Evolutionary conservation across 2,888 invertebrate species (phyloP).

Genomic region (Quadriops clusia): DNA sequence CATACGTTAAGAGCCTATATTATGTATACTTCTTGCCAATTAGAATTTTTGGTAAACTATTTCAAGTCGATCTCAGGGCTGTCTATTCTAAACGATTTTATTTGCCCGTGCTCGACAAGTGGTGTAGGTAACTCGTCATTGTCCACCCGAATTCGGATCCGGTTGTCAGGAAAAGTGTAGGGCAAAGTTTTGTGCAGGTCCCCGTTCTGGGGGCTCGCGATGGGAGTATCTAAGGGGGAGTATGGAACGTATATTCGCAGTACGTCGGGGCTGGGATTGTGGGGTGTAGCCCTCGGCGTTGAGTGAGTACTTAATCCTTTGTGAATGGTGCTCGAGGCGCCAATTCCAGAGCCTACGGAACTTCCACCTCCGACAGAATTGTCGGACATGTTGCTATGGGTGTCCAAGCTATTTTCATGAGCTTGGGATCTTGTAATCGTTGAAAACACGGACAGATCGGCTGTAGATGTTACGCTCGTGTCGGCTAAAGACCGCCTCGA

Average conservation of each 20-base stretch:
- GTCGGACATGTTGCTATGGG: slow-evolving; percentile 64
- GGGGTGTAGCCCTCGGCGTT: slow-evolving; percentile 56
- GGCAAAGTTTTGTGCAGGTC: slow-evolving; percentile 35
- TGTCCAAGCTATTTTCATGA: slow-evolving; percentile 62
- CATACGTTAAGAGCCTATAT: no score
- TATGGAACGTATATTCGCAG: slow-evolving; percentile 72
- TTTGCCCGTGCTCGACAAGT: slow-evolving; percentile 48
- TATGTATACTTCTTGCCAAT: no score
- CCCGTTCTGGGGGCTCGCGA: slow-evolving; percentile 40
- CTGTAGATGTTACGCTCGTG: slow-evolving; percentile 74
- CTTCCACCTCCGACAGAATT: slow-evolving; percentile 51
- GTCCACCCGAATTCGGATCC: slow-evolving; percentile 59
- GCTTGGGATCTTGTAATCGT: slow-evolving; percentile 59
- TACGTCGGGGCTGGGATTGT: slow-evolving; percentile 58
- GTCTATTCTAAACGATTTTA: slow-evolving; percentile 33
- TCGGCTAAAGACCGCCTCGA: slow-evolving; percentile 71
- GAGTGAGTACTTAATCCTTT: slow-evolving; percentile 41
- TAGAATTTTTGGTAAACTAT: no score
- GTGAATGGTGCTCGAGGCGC: slow-evolving; percentile 41
- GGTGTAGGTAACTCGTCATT: slow-evolving; percentile 57
- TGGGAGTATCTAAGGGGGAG: slow-evolving; percentile 45
- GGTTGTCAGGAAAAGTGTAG: slow-evolving; percentile 50
- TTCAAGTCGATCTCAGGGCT: slow-evolving; percentile 33
- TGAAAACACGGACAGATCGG: slow-evolving; percentile 69
- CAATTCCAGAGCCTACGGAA: slow-evolving; percentile 36